These are phyloP conservation scores for Pegoplata infirma DNA, from an alignment of 2,888 invertebrate species.

Conservation along the genomic window DNA sequence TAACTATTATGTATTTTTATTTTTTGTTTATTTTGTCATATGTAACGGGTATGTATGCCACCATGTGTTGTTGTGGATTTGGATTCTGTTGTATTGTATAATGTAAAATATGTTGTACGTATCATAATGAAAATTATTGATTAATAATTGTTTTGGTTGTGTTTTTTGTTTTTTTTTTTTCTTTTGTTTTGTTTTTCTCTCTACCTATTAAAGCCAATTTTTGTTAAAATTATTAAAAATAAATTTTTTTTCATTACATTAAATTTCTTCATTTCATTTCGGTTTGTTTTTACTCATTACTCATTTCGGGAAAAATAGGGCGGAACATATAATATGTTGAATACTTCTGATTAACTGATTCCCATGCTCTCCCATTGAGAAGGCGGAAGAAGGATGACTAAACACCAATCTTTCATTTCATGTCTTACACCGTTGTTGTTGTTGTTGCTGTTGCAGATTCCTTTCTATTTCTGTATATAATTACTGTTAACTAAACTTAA, in stretches of 20 bases:
- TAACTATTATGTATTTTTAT: too few species aligned
- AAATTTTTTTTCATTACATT: background rate
- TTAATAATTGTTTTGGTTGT: slow-evolving; percentile 13
- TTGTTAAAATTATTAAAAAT: slow-evolving; percentile 19
- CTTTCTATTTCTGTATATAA: slow-evolving; percentile 26
- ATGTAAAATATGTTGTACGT: background rate
- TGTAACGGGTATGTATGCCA: background rate
- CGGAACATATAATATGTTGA: slow-evolving; percentile 45
- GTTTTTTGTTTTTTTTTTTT: background rate
- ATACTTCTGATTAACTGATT: slow-evolving; percentile 9
- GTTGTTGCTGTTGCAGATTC: slow-evolving; percentile 12
- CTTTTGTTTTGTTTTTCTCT: slow-evolving; percentile 24
- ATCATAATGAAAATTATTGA: slow-evolving; percentile 20
- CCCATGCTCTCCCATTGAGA: background rate
- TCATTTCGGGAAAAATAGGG: slow-evolving; percentile 12
- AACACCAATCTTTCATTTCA: background rate
- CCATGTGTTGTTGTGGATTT: background rate
- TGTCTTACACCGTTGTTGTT: slow-evolving; percentile 14
- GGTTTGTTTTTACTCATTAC: background rate
- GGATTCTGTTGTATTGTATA: background rate
- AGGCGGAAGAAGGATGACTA: background rate
- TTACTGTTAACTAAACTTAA: slow-evolving; percentile 47
- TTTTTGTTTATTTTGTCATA: background rate
- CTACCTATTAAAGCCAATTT: slow-evolving; percentile 59
- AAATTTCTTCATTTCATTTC: background rate